Base-by-base conservation (phyloP, 2,113 vertebrate species). In the Zeus faber region DNA sequence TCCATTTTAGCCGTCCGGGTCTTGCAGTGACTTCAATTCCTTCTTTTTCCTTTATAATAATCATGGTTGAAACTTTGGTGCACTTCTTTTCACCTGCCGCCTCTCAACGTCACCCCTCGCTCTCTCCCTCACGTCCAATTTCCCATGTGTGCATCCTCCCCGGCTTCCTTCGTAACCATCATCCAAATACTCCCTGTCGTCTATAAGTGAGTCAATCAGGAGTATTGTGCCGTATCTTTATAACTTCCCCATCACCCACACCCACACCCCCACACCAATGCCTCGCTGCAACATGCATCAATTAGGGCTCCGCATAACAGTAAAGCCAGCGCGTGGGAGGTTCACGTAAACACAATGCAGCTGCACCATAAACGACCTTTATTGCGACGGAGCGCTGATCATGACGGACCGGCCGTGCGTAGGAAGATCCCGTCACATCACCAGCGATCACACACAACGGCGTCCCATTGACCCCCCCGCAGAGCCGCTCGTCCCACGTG, bases 261-360 rank as follows among this genome's bases (percentile, higher is more conserved):
- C 20, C 20, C n/a, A 5, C 10, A 22, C 2, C 16, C 11, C 13
- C 55, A 25, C 47, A 4, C 6, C 6, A 26, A 24, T 27, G 22
- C 1, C 21, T 10, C 10, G 2, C 2, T 26, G 7, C 23, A n/a
- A 37, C 37, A 35, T 20, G 37, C 23, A 33, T 55, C 56, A 25
- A 65, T 59, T 60, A 65, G 5, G 40, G 49, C 27, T 6, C 33
- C 40, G n/a, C n/a, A 31, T 57, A 56, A 62, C 46, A 43, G 44
- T 55, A 17, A 13, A 14, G 1, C 50, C 27, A n/a, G 45, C 27
- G 60, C 29, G 26, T 45, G 48, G 47, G 23, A 13, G 51, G 22
- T 49, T 8, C 11, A 33, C 24, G 54, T 33, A 11, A 46, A 43
- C 14, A 45, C 40, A 40, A 20, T 24, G 40, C 49, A 10, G 37